Evolutionary conservation across 2,113 vertebrate species (phyloP), one percentile per base, ranked within the genome.

Genomic region (Pycnonotus jocosus): DNA sequence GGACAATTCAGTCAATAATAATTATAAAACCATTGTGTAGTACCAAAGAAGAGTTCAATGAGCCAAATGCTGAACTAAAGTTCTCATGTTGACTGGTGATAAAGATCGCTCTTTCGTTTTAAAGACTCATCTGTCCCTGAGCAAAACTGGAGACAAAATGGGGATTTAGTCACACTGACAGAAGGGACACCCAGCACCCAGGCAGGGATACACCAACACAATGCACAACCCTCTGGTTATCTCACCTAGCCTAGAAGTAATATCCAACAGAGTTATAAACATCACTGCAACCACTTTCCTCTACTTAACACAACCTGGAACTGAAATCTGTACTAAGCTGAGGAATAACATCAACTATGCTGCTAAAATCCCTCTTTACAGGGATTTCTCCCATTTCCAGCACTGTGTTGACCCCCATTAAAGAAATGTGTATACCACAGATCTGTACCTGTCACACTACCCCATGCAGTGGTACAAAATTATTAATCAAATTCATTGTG

Each of bases 1-100:
- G 40, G 47, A 66, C 54, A 93, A 83, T 40, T 77, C 76, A 74
- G 58, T 92, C 93, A 95, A 88, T 93, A 95, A 86, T 66, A 93
- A 95, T 92, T 95, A 88, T 66, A 77, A 90, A 90, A 70, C 27
- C 51, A 58, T 35, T 93, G 51, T 94, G 72, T 31, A 70, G 42
- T 7, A 2, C 12, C 64, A 86, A 64, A 62, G 61, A 79, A 56
- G 54, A 77, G 38, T 53, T 92, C 71, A 90, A 25, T 40, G 72
- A 90, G 58, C 56, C 82, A 93, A 88, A 54, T 33, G 37, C 31
- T 9, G 28, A 81, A 70, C 56, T 51, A 9, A 28, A 70, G 28
- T 72, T 83, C 25, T 92, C 30, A 22, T 24, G 44, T 45, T 11
- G 22, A 28, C 5, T 51, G 23, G 40, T 47, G 74, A 80, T 83